Percentiles rank a stretch among this genome's conserved stretches.
These are phyloP conservation scores for Parnassius smintheus DNA, from an alignment of 2,888 invertebrate species.

Conservation along the genomic window DNA sequence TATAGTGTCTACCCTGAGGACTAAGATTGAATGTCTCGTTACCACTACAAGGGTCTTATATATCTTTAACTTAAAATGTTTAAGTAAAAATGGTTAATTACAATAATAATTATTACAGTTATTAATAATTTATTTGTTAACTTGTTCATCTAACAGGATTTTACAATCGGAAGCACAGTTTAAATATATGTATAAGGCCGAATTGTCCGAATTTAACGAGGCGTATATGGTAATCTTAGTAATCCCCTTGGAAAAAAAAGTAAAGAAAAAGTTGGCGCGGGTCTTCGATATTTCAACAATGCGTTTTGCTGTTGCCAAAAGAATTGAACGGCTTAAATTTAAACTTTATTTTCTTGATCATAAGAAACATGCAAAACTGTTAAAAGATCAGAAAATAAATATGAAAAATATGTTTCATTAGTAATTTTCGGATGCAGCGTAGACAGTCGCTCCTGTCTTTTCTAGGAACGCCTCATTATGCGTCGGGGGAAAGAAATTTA, in stretches of 20 bases:
- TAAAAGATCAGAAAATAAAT: constrained; percentile 16
- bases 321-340: background rate
- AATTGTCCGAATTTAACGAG: constrained; percentile 17
- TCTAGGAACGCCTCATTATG: constrained; percentile 64
- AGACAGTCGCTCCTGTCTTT: constrained; percentile 43
- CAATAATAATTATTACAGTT: too few relatives aligned
- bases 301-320: constrained; percentile 9
- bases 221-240: constrained; percentile 32
- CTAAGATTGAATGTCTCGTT: too few relatives aligned
- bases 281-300: constrained; percentile 29
- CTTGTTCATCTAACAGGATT: too few relatives aligned
- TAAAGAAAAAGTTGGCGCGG: constrained; percentile 44
- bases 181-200: background rate
- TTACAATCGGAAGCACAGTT: too few relatives aligned
- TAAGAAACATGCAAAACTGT: constrained; percentile 17
- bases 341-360: constrained; percentile 1
- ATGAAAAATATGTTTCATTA: constrained; percentile 36
- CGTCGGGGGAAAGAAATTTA: constrained; percentile 43
- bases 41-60: too few relatives aligned
- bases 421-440: constrained; percentile 46
- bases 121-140: too few relatives aligned
- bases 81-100: too few relatives aligned
- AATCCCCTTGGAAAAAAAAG: constrained; percentile 41
- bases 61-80: too few relatives aligned
- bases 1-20: too few relatives aligned